Percentiles rank a stretch among this genome's conserved stretches.
These are phyloP conservation scores for Pipra filicauda DNA, from an alignment of 2,113 vertebrate genomes.

Conservation along the genomic window DNA sequence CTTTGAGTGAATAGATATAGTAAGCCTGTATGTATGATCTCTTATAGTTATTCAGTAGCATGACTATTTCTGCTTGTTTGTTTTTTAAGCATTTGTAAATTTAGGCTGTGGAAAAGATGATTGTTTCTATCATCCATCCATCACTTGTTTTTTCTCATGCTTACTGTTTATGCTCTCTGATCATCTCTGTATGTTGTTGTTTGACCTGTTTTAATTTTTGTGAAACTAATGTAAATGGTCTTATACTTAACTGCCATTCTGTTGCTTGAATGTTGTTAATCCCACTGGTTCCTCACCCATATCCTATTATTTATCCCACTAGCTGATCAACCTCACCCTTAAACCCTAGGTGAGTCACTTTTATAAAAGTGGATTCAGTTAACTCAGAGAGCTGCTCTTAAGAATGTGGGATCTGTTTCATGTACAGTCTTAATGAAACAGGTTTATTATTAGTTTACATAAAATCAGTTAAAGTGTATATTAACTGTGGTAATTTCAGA, in stretches of 20 bases:
- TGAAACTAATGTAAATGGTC: background rate
- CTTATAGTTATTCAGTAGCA: background rate
- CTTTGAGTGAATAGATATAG: background rate
- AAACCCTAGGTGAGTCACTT: background rate
- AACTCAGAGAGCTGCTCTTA: background rate
- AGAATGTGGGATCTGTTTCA: background rate
- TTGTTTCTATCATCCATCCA: background rate
- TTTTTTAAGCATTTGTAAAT: background rate
- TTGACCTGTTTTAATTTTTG: background rate
- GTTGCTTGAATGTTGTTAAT: background rate
- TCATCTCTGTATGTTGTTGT: background rate
- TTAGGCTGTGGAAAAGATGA: background rate
- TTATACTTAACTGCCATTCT: background rate
- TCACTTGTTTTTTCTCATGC: background rate
- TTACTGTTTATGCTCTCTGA: background rate
- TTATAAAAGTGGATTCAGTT: background rate
- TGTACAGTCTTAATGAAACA: background rate
- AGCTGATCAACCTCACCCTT: constrained; percentile 16
- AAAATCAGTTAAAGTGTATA: background rate
- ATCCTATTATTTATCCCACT: background rate
- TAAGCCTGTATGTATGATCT: background rate
- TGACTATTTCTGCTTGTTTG: background rate
- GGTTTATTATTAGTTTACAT: background rate
- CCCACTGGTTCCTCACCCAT: background rate
- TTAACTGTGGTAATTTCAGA: background rate